Evolutionary conservation across 2,888 invertebrate species (phyloP), one percentile per base, ranked within the genome.

Genomic region (Drosophila neutralis): DNA sequence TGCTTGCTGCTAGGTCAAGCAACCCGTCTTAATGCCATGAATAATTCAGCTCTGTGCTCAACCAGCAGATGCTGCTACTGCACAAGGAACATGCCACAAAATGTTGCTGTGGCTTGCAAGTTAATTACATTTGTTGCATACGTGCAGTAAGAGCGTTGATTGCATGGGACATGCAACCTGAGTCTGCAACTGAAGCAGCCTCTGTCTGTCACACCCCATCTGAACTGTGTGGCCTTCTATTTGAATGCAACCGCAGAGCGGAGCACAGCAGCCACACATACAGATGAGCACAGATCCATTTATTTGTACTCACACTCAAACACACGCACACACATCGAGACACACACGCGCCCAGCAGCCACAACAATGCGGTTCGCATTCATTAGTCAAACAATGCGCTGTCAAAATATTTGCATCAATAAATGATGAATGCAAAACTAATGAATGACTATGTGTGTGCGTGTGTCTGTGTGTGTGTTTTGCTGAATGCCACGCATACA

Each of bases 71-170:
- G 63, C 63, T 15, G 58, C 45, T 24, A 58, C 59, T 60, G 13
- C 42, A 21, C 1, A 0, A 21, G 63, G 60, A 63, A 35, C 76
- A 72, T 63, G 76, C 78, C 77, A 73, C 69, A 69, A 69, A 69
- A 69, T 65, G 76, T 68, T 62, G 68, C 72, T 64, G 61, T 72
- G 80, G 75, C 74, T 73, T 67, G 77, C 72, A 77, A 84, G 85
- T 89, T 86, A 86, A 86, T 86, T 86, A 89, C 87, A 87, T 89
- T 87, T 89, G 78, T 67, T 79, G 73, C 86, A 80, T 73, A 88
- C 83, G 86, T 80, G 78, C 76, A 70, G 56, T 67, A 24, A 69
- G 69, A 70, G 68, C 77, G 73, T 79, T 84, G 76, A 83, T 84
- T 78, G 79, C 81, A 78, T 74, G 66, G 63, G 63, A 63, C 63